Conservation (phyloP, 2,888 invertebrate genomes). For the Nomada lathburiana region DNA sequence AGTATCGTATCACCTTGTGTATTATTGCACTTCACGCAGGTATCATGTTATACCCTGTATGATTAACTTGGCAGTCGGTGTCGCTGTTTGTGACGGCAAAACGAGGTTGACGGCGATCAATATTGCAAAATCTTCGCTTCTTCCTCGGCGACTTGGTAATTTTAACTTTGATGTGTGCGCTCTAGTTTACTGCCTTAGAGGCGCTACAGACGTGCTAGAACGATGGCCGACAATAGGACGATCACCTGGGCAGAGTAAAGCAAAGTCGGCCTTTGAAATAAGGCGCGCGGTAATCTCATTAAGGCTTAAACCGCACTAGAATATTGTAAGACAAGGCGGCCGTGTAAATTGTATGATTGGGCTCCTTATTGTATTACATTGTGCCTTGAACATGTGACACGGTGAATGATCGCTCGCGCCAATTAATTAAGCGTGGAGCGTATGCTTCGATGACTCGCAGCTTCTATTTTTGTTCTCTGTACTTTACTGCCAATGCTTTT, state of each 20-base stretch:
- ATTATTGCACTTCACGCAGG: conserved; percentile 24
- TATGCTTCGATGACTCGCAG: conserved; percentile 25
- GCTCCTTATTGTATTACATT: not conserved
- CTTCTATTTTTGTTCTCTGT: not conserved
- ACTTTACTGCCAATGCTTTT: not conserved
- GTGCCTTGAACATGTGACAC: not conserved
- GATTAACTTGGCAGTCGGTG: conserved; percentile 24
- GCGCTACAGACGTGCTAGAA: not conserved
- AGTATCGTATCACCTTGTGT: conserved; percentile 47
- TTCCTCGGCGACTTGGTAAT: not conserved
- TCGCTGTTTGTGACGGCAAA: conserved; percentile 43
- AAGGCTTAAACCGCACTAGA: too few relatives aligned
- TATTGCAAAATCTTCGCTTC: conserved; percentile 6
- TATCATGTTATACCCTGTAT: conserved; percentile 42
- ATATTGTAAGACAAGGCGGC: not conserved
- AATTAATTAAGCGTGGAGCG: conserved; percentile 25
- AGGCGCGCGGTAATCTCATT: too few relatives aligned
- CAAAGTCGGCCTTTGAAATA: not conserved
- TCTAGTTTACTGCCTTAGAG: not conserved
- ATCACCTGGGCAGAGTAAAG: not conserved
- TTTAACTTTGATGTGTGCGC: not conserved
- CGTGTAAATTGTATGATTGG: not conserved
- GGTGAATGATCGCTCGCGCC: not conserved
- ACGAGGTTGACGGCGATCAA: conserved; percentile 27
- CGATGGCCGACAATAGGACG: not conserved